Base-by-base conservation (phyloP, 2,888 invertebrate species). In the Cheiracanthium punctorium region DNA sequence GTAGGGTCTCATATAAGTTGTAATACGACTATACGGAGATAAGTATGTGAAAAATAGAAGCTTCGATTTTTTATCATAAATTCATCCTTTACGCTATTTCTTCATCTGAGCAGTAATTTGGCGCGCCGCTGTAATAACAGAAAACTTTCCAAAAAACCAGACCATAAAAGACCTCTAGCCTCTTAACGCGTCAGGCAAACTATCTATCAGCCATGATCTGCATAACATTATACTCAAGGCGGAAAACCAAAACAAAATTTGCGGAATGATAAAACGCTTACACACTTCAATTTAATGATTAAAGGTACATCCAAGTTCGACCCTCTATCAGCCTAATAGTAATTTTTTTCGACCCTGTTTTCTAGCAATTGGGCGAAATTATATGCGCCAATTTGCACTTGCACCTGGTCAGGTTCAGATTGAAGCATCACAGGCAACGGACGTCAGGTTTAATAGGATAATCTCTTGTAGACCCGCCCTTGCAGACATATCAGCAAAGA, bases 381-480 rank as follows among this genome's bases (percentile, higher is more conserved):
- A n/a, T n/a, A 58, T 58, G 58, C 58, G 17, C 24, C 58, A 58
- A 58, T 58, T 58, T 58, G 58, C n/a, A 20, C 5, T 58, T 58
- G 58, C 58, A 58, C 58, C 58, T 58, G 58, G 58, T 24, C 12
- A 24, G 24, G 58, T 24, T 24, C 24, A 58, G 24, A 58, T 58
- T 58, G 24, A 58, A 24, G 58, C 58, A 58, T 58, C 58, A 58
- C 4, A n/a, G n/a, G 37, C 4, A 58, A 24, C 24, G 24, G 58
- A n/a, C 58, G 24, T 58, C 58, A 24, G 24, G 24, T 58, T 58
- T 58, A 58, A 58, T 58, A 24, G 58, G 58, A 58, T 58, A 58
- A 58, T 58, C 58, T 58, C 17, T 4, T 7, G n/a, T n/a, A 5
- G 58, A 1, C 58, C 58, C 58, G 58, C 58, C 58, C 24, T 20